A percentile compares a stretch with the other conserved stretches of the same genome.
Conservation (phyloP, 1,140 invertebrate species). For the Drosophila tropicalis region DNA sequence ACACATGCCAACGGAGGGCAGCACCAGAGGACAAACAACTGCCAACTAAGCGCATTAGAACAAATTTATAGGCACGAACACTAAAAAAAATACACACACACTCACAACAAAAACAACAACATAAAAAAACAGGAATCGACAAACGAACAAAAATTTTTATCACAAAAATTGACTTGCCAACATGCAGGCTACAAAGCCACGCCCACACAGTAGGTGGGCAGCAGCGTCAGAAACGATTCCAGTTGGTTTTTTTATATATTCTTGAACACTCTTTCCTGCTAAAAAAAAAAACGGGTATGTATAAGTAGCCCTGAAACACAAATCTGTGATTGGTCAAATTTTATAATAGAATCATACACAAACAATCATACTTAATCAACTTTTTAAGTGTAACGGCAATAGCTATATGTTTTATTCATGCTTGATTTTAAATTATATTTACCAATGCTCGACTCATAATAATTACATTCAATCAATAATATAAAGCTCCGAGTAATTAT, state of each 20-base stretch:
- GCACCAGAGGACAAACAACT: constrained; percentile 21
- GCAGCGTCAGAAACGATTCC: background rate
- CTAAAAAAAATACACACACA: constrained; percentile 19
- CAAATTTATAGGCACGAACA: constrained; percentile 69
- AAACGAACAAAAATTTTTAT: constrained; percentile 40
- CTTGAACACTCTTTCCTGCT: background rate
- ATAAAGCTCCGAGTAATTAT: no score
- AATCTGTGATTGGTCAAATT: no score
- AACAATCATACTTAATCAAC: no score
- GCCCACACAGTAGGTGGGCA: constrained; percentile 31
- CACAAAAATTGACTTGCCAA: constrained; percentile 60
- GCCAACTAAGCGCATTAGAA: constrained; percentile 74
- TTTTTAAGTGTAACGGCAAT: no score
- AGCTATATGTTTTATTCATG: no score
- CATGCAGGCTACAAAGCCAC: constrained; percentile 39
- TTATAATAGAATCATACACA: no score
- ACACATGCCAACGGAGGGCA: background rate
- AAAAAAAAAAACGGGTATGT: no score
- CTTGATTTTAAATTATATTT: no score
- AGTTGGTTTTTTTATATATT: constrained; percentile 28
- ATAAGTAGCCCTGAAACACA: no score
- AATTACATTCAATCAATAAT: no score
- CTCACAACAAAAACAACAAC: background rate
- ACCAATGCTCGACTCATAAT: no score
- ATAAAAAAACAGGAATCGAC: constrained; percentile 15